Evolutionary conservation across 1,140 invertebrate genomes (phyloP).

Genomic region (Diplogasteroides magnus): DNA sequence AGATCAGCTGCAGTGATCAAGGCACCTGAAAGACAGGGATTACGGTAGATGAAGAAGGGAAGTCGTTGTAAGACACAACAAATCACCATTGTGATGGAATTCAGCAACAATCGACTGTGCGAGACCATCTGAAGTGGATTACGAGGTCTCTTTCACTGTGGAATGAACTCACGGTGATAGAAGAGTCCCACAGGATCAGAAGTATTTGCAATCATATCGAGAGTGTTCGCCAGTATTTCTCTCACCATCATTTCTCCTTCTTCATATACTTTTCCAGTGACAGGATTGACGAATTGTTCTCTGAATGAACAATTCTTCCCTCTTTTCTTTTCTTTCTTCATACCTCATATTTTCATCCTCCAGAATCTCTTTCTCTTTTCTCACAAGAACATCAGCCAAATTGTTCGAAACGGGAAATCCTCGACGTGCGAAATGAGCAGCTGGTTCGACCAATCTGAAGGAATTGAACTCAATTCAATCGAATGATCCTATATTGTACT

Average conservation of each 20-base stretch:
- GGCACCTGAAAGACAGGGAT: constrained; percentile 32
- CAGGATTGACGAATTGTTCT: constrained; percentile 53
- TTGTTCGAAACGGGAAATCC: constrained; percentile 70
- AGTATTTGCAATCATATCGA: constrained; percentile 52
- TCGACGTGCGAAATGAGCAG: constrained; percentile 70
- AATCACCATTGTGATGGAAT: constrained; percentile 38
- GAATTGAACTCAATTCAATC: not conserved
- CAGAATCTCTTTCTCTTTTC: constrained; percentile 56
- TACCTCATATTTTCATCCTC: constrained; percentile 33
- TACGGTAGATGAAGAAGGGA: too few species aligned
- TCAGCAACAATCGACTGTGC: constrained; percentile 41
- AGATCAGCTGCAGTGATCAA: constrained; percentile 46
- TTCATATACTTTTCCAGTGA: constrained; percentile 54
- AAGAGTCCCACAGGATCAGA: constrained; percentile 49
- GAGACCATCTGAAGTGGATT: constrained; percentile 26
- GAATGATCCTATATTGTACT: too few species aligned
- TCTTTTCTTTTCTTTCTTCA: constrained; percentile 2
- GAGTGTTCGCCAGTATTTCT: constrained; percentile 55
- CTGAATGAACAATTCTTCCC: constrained; percentile 18
- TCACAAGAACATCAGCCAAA: constrained; percentile 62
- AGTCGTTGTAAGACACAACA: too few species aligned
- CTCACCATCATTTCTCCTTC: constrained; percentile 57
- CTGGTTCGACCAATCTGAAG: constrained; percentile 67
- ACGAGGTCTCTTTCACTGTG: not conserved
- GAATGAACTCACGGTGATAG: constrained; percentile 37